Evolutionary conservation across 2,113 vertebrate species (phyloP).

Genomic region (Melanerpes aurifrons): DNA sequence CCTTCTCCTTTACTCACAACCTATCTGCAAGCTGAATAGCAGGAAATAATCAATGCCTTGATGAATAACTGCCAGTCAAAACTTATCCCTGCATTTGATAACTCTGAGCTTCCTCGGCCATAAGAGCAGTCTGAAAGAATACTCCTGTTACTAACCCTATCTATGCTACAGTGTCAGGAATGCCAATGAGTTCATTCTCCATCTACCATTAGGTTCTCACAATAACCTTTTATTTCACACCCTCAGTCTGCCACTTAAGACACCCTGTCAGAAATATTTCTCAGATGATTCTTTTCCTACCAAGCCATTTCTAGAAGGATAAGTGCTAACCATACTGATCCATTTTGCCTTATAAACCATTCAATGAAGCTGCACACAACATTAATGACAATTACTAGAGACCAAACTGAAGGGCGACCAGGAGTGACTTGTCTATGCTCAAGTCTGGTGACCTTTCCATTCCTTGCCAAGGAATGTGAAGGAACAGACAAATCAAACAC

Average conservation of each 20-base stretch:
- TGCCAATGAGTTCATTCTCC: background rate
- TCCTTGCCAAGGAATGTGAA: conserved; percentile 53
- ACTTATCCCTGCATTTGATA: background rate
- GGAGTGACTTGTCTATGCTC: background rate
- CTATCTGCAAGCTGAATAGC: background rate
- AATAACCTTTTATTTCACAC: background rate
- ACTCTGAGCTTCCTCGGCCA: background rate
- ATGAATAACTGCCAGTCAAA: conserved; percentile 9
- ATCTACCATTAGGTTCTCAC: background rate
- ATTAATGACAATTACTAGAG: conserved; percentile 57
- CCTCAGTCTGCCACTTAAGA: background rate
- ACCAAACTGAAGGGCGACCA: conserved; percentile 39
- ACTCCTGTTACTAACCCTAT: background rate
- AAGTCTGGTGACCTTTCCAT: conserved; percentile 2
- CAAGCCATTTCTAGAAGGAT: background rate
- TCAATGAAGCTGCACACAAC: conserved; percentile 70
- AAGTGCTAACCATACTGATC: conserved; percentile 18
- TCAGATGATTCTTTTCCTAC: background rate
- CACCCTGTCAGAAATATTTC: background rate
- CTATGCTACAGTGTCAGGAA: background rate
- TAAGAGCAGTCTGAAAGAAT: background rate
- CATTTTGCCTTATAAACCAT: conserved; percentile 50
- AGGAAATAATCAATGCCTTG: conserved; percentile 21
- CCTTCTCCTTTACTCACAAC: background rate
- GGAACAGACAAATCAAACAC: conserved; percentile 69